Base-by-base conservation (phyloP, 2,888 invertebrate species). In the Scaptodrosophila latifasciaeformis region DNA sequence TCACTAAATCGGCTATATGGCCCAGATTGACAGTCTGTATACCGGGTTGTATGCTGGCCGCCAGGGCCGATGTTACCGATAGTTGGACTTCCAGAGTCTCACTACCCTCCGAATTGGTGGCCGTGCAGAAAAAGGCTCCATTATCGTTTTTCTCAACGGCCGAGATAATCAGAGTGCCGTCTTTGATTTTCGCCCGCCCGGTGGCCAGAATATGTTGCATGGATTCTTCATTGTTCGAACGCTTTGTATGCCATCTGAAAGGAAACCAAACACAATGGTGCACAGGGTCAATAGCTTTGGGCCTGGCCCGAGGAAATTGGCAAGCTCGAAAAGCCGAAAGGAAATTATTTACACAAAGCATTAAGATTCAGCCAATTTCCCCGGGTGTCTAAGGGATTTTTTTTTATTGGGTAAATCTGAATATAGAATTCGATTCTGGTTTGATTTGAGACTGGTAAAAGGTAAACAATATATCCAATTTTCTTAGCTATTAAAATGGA, bases 21-120 rank as follows among this genome's bases (percentile, higher is more conserved):
- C 94, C 95, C 49, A 93, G 90, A 86, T 96, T 96, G 47, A 94
- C 92, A 56, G 93, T 92, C 81, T 92, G 89, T 54, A 90, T 87
- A 79, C 90, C 90, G 52, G 93, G 93, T 87, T 93, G 91, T 65
- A 95, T 90, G 84, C 92, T 92, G 67, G 92, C 93, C 64, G 92
- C 90, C 70, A 95, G 88, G 19, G 93, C 91, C 71, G 93, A 93
- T 89, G 88, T 64, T 77, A 88, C 87, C 13, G 87, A 86, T 53
- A 89, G 72, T 65, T 88, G 87, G 34, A 89, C 86, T 83, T 89
- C 89, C 50, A 89, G 81, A 12, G 87, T 87, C 75, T 89, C 89
- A 64, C 87, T 88, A 27, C 89, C 89, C 64, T 88, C 88, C 3
- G 87, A 85, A 67, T 89, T 89, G 50, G 88, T 88, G 17, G 88